Conservation (phyloP, 2,888 invertebrate species). For the Drosophila incognita region DNA sequence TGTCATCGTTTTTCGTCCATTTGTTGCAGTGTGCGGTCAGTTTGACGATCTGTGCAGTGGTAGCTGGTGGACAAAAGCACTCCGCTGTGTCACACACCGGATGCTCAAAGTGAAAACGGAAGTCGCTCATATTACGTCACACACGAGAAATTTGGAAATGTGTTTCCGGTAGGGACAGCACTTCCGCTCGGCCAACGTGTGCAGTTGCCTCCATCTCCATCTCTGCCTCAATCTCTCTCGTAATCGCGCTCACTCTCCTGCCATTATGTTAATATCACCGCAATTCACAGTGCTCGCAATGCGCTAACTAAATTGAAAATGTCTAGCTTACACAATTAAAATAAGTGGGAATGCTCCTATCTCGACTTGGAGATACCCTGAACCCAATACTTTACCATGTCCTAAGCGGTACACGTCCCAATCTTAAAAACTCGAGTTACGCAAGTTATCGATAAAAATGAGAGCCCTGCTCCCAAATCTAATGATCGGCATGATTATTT, state of each 20-base stretch:
- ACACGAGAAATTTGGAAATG: conserved; percentile 62
- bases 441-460: neutral
- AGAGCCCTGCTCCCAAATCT: neutral
- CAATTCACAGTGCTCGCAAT: conserved; percentile 14
- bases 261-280: conserved; percentile 27
- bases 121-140: conserved; percentile 70
- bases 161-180: conserved; percentile 44
- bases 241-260: neutral
- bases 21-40: conserved; percentile 22
- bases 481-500: neutral
- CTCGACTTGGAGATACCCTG: conserved; percentile 1
- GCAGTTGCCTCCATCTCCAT: conserved; percentile 15
- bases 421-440: neutral
- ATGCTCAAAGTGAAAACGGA: conserved; percentile 77
- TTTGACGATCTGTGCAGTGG: conserved; percentile 38
- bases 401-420: neutral
- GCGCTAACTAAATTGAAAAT: conserved; percentile 27
- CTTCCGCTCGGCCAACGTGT: conserved; percentile 44
- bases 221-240: conserved; percentile 5
- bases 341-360: neutral
- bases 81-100: conserved; percentile 58
- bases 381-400: neutral
- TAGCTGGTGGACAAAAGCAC: conserved; percentile 35
- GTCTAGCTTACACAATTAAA: conserved; percentile 45
- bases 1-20: neutral